These are phyloP conservation scores for Phyllopteryx taeniolatus DNA, from an alignment of 2,113 vertebrate species.

Conservation along the genomic window DNA sequence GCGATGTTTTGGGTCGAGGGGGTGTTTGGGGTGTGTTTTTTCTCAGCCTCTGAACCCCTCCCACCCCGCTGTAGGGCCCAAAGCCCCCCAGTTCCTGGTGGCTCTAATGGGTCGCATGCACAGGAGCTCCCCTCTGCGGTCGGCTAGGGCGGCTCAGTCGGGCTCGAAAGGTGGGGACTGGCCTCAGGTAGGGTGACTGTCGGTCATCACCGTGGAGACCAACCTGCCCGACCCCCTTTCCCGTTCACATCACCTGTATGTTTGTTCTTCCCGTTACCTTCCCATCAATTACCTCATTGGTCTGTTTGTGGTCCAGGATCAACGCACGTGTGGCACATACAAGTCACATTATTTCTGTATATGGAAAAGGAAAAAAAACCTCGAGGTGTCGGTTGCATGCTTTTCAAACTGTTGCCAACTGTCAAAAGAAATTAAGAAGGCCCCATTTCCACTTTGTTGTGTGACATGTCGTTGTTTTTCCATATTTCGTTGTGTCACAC, in stretches of 20 bases:
- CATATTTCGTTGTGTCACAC: not conserved
- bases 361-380: not conserved
- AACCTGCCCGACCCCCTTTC: constrained; percentile 30
- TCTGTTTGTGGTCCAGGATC: not conserved
- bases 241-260: constrained; percentile 4
- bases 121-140: constrained; percentile 69
- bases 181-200: constrained; percentile 73
- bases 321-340: not conserved
- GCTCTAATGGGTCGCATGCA: constrained; percentile 74
- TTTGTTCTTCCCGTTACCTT: constrained; percentile 1
- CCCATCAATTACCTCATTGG: constrained; percentile 8
- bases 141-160: constrained; percentile 64
- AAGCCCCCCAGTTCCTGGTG: constrained; percentile 70
- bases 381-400: not conserved
- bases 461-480: not conserved
- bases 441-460: not conserved
- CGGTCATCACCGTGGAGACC: constrained; percentile 69
- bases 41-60: constrained; percentile 54
- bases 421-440: not conserved
- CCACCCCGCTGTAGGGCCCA: constrained; percentile 63
- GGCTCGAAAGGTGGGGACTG: constrained; percentile 74
- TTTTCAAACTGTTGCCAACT: not conserved
- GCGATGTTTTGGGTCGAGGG: constrained; percentile 27
- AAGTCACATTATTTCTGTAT: not conserved
- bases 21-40: constrained; percentile 37